phyloP scores from a whole-genome alignment of 2,888 invertebrate genomes.

The Neocrepidodera transversa region DNA sequence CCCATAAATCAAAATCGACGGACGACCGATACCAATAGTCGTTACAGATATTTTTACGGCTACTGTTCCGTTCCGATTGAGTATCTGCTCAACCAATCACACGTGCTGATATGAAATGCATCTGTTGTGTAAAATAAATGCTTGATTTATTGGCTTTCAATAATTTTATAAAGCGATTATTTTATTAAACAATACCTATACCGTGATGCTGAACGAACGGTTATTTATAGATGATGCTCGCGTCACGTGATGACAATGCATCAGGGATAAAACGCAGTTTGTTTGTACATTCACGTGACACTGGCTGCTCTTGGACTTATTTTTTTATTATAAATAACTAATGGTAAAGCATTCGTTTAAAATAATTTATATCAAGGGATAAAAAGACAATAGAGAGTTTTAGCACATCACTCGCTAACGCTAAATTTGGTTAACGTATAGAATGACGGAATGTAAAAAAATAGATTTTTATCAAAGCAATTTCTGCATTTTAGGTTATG shows the following conservation, averaged over 20 bases:
- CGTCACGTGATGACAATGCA: constrained; percentile 40
- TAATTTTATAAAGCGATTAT: constrained; percentile 57
- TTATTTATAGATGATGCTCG: constrained; percentile 48
- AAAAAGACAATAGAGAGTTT: too few relatives aligned
- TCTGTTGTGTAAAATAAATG: constrained; percentile 58
- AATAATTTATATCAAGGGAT: too few relatives aligned
- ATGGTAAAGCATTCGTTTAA: too few relatives aligned
- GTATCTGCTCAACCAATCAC: constrained; percentile 57
- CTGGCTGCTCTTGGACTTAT: not conserved
- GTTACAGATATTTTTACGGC: constrained; percentile 58
- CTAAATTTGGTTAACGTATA: too few relatives aligned
- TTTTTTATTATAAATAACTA: too few relatives aligned
- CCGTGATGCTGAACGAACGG: constrained; percentile 41
- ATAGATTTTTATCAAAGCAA: too few relatives aligned
- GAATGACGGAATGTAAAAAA: too few relatives aligned
- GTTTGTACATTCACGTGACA: constrained; percentile 33
- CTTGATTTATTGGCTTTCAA: constrained; percentile 57
- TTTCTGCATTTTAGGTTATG: too few relatives aligned
- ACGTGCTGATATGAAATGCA: constrained; percentile 57
- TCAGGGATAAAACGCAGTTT: constrained; percentile 32
- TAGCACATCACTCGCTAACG: too few relatives aligned
- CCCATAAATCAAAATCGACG: constrained; percentile 58
- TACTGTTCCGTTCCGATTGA: constrained; percentile 55
- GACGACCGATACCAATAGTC: constrained; percentile 50
- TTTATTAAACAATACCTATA: constrained; percentile 56